Evolutionary conservation across 2,113 vertebrate species (phyloP).

Genomic region (Pipra filicauda): DNA sequence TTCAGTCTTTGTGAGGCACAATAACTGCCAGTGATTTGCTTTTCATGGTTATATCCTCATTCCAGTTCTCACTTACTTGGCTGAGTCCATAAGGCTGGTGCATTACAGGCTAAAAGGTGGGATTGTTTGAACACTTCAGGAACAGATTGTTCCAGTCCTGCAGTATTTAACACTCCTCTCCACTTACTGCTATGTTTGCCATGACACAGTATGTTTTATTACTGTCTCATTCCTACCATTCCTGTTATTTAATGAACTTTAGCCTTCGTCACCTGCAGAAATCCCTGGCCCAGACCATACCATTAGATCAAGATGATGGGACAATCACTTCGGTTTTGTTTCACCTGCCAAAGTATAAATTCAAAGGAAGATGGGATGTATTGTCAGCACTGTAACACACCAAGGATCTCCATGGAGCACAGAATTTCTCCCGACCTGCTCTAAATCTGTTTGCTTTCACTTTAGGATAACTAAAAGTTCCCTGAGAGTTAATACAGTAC

Average conservation of each 20-base stretch:
- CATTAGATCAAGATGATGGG: neutral
- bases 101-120: neutral
- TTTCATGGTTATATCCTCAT: slow-evolving; percentile 7
- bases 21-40: neutral
- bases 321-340: neutral
- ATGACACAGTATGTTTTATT: neutral
- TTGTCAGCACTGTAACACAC: neutral
- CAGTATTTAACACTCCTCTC: slow-evolving; percentile 8
- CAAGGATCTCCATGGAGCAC: neutral
- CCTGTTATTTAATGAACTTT: slow-evolving; percentile 10
- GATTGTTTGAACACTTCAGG: neutral
- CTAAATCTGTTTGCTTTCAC: neutral
- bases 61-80: neutral
- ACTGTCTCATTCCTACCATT: neutral
- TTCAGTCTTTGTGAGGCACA: neutral
- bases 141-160: neutral
- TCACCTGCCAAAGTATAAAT: neutral
- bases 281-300: neutral
- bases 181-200: neutral
- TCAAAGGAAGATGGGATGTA: neutral
- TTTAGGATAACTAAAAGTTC: neutral
- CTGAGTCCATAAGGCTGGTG: neutral
- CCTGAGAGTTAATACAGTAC: slow-evolving; percentile 19
- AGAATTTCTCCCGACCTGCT: neutral
- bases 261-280: neutral